Evolutionary conservation across 2,113 vertebrate genomes (phyloP).

Genomic region (Dryoscopus gambensis): DNA sequence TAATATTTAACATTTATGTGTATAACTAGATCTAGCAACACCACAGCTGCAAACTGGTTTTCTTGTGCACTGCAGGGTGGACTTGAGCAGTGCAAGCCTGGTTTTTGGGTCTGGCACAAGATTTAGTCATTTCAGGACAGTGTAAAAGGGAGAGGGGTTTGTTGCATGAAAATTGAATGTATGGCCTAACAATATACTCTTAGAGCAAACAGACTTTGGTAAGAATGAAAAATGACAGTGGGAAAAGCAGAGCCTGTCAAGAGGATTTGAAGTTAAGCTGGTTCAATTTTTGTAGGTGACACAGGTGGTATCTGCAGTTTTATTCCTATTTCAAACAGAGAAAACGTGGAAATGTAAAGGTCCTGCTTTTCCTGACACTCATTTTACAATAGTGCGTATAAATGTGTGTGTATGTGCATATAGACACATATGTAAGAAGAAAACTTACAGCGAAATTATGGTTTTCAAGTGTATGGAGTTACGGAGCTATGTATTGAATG

Average conservation of each 20-base stretch:
- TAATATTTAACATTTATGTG: background rate
- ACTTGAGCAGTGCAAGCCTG: background rate
- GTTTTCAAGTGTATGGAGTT: constrained; percentile 35
- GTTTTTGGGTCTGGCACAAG: background rate
- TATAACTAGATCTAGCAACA: background rate
- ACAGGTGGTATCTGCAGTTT: background rate
- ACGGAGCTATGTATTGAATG: constrained; percentile 18
- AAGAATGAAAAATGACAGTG: background rate
- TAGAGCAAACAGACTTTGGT: background rate
- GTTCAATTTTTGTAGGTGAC: background rate
- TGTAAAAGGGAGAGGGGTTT: background rate
- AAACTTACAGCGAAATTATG: constrained; percentile 4
- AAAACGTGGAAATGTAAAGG: background rate
- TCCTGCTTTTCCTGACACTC: constrained; percentile 20
- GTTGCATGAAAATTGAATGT: background rate
- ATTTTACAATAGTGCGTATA: constrained; percentile 39
- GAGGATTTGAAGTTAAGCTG: background rate
- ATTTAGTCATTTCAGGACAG: background rate
- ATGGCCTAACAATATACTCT: background rate
- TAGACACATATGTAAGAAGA: constrained; percentile 53
- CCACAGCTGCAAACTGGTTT: background rate
- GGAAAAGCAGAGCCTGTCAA: background rate
- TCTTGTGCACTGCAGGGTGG: background rate
- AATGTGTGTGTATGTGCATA: constrained; percentile 34
- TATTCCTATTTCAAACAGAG: background rate